Percentiles rank a stretch among this genome's conserved stretches.
Conservation (phyloP, 2,888 invertebrate species). For the Epistrophe grossulariae region DNA sequence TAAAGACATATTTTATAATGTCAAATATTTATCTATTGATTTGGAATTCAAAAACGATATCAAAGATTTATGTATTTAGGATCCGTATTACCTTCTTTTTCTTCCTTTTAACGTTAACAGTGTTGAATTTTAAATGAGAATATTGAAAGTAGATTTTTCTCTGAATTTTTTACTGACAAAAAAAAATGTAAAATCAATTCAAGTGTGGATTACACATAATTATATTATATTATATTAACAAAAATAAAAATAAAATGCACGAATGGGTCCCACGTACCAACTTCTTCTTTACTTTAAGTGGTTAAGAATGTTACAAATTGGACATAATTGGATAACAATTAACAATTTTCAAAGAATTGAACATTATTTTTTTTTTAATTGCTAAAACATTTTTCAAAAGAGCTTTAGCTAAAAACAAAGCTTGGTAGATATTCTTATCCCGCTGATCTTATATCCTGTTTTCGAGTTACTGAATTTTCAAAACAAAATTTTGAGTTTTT, state of each 20-base stretch:
- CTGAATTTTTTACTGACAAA: not conserved
- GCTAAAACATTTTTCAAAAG: too few species aligned
- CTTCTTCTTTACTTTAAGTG: too few species aligned
- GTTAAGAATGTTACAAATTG: too few species aligned
- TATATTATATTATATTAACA: not conserved
- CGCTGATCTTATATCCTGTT: too few species aligned
- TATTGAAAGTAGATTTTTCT: not conserved
- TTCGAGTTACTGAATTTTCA: too few species aligned
- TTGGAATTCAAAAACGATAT: conserved; percentile 25
- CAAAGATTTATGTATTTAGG: conserved; percentile 35
- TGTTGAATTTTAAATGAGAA: not conserved
- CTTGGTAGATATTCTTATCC: too few species aligned
- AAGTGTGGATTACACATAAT: not conserved
- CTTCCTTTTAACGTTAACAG: not conserved
- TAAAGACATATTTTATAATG: conserved; percentile 38
- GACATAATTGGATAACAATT: too few species aligned
- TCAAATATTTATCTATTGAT: conserved; percentile 61
- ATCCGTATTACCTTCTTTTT: not conserved
- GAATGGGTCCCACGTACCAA: too few species aligned
- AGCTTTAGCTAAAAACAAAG: too few species aligned
- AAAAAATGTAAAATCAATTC: not conserved
- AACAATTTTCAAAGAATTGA: too few species aligned
- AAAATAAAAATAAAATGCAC: not conserved
- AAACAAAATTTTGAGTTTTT: too few species aligned
- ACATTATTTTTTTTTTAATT: too few species aligned